These are phyloP conservation scores for Zophobas morio DNA, from an alignment of 1,140 invertebrate species.

Conservation along the genomic window DNA sequence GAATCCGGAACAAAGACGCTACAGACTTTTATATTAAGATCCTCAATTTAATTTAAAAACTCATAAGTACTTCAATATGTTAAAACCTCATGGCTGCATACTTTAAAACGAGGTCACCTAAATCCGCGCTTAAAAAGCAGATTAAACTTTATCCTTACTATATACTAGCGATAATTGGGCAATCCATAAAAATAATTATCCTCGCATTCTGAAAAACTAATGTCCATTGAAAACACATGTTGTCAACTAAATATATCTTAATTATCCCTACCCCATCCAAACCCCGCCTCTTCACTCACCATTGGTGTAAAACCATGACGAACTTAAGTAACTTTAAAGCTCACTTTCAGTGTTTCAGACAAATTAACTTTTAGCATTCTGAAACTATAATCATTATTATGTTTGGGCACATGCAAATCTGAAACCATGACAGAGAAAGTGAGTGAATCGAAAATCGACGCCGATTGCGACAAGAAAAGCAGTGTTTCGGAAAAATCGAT, in stretches of 20 bases:
- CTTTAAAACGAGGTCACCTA: constrained; percentile 7
- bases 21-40: no score
- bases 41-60: no score
- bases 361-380: constrained; percentile 27
- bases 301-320: constrained; percentile 48
- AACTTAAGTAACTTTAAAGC: constrained; percentile 35
- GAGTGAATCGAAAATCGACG: neutral
- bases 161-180: constrained; percentile 17
- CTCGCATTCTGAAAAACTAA: constrained; percentile 30
- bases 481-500: constrained; percentile 12
- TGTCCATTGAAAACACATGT: constrained; percentile 43
- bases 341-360: constrained; percentile 29
- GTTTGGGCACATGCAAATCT: constrained; percentile 2
- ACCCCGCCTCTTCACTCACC: constrained; percentile 41
- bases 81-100: no score
- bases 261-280: constrained; percentile 49
- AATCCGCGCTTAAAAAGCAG: neutral
- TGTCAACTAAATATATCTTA: constrained; percentile 53
- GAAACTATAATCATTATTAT: constrained; percentile 13
- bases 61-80: no score
- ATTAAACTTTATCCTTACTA: neutral
- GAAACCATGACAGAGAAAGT: constrained; percentile 1
- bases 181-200: constrained; percentile 40
- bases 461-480: neutral
- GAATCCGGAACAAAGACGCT: no score